A percentile compares a stretch with the other conserved stretches of the same genome.
Conservation (phyloP, 2,113 vertebrate species). For the western clawed frog (Xenopus tropicalis) region DNA sequence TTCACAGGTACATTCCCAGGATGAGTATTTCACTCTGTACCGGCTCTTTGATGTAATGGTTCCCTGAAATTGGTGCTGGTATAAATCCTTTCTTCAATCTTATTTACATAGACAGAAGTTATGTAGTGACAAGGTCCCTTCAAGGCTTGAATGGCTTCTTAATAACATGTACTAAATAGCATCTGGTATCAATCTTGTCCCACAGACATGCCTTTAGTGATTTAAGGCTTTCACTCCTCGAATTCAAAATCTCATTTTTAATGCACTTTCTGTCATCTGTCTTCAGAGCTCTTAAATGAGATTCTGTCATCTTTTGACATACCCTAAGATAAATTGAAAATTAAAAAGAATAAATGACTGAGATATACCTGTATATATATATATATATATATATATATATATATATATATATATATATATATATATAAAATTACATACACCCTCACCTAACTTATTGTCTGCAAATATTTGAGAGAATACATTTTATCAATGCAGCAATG, state of each 20-base stretch:
- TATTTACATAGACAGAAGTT: conserved; percentile 73
- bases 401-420: conserved; percentile 13
- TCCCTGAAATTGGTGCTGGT: conserved; percentile 53
- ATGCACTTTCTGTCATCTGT: conserved; percentile 70
- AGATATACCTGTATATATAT: conserved; percentile 50
- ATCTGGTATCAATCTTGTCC: conserved; percentile 72
- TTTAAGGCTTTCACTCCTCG: conserved; percentile 71
- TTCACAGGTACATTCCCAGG: conserved; percentile 53
- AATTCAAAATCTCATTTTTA: conserved; percentile 75
- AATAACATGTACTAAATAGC: conserved; percentile 73
- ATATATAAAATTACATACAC: too few relatives aligned
- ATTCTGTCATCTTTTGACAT: conserved; percentile 69
- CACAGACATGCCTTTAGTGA: conserved; percentile 64
- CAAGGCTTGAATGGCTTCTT: conserved; percentile 70
- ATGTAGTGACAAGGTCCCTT: conserved; percentile 74
- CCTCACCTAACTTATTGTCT: too few relatives aligned
- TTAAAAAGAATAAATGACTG: conserved; percentile 62
- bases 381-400: conserved; percentile 47
- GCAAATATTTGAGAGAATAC: too few relatives aligned
- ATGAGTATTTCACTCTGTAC: conserved; percentile 54
- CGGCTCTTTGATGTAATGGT: conserved; percentile 56
- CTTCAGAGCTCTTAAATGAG: conserved; percentile 69
- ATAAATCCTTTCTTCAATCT: conserved; percentile 64
- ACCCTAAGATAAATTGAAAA: conserved; percentile 64
- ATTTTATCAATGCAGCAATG: too few relatives aligned